Percentiles rank a stretch among this genome's conserved stretches.
Conservation (phyloP, 1,140 invertebrate genomes). For the Andrena cerasifolii region DNA sequence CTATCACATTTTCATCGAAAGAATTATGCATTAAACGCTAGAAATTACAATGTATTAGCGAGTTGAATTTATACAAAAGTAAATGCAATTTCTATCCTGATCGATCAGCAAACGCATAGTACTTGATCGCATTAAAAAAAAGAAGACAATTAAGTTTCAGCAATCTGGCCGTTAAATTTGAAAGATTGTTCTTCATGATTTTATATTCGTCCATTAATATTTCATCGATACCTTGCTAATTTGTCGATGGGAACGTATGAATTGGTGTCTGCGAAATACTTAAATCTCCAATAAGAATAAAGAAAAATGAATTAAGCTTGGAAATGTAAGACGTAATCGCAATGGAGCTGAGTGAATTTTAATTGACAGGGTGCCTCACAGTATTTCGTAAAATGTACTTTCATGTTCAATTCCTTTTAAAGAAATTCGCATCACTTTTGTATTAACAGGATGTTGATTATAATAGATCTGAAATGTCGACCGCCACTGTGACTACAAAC, state of each 20-base stretch:
- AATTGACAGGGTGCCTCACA: background rate
- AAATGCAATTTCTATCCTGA: conserved; percentile 24
- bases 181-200: background rate
- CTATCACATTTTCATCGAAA: background rate
- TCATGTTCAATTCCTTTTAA: background rate
- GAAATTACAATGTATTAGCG: conserved; percentile 1
- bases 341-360: background rate
- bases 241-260: no score
- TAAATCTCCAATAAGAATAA: no score
- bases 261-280: no score
- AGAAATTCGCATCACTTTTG: conserved; percentile 11
- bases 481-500: background rate
- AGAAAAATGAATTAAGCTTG: no score
- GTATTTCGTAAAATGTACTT: background rate
- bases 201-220: no score
- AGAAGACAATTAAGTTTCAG: background rate
- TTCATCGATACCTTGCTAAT: no score
- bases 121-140: background rate
- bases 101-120: background rate
- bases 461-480: background rate
- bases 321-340: no score
- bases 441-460: background rate
- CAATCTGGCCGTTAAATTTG: background rate
- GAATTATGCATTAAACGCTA: background rate
- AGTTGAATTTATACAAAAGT: background rate